Evolutionary conservation across 2,113 vertebrate species (phyloP), one percentile per base, ranked within the genome.

Genomic region (Cavia aperea): DNA sequence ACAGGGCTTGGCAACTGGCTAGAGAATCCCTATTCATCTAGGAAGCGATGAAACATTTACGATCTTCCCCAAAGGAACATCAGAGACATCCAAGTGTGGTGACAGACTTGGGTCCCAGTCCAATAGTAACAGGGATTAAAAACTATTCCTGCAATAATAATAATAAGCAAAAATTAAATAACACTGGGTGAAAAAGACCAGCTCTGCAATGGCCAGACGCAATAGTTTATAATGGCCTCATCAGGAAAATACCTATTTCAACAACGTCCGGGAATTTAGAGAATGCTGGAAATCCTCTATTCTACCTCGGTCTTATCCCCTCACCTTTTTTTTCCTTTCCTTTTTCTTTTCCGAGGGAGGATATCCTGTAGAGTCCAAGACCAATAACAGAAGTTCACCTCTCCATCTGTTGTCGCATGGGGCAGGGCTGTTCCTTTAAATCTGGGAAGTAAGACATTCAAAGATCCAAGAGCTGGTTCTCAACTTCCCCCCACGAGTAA

Each of bases 181-280:
- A 88, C 33, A n/a, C 75, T 60, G 73, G 66, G 62, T 73, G 83
- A 72, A 90, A 95, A 95, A 90, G 58, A 84, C 33, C 18, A 10
- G 14, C 15, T 85, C 29, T 31, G 13, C 54, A 54, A 26, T 86
- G 84, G 63, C 72, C 90, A 94, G 94, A 62, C 39, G 68, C 18
- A 91, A 84, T 93, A 79, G 31, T 49, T 83, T 77, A 24, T 68
- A 83, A 81, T 56, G 54, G 33, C 46, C 81, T 93, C 36, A 68
- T 88, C 16, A n/a, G 79, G 49, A 93, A 96, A 92, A 92, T 12
- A 49, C 65, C 33, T 36, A 77, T 91, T 89, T 91, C 51, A 90
- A n/a, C 62, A 66, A 29, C 46, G 31, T 90, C 91, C 49, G n/a
- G 39, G 66, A 95, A 90, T 88, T 60, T 66, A 63, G 83, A 92